Base-by-base conservation (phyloP, 2,888 invertebrate genomes). In the Apamea anceps region DNA sequence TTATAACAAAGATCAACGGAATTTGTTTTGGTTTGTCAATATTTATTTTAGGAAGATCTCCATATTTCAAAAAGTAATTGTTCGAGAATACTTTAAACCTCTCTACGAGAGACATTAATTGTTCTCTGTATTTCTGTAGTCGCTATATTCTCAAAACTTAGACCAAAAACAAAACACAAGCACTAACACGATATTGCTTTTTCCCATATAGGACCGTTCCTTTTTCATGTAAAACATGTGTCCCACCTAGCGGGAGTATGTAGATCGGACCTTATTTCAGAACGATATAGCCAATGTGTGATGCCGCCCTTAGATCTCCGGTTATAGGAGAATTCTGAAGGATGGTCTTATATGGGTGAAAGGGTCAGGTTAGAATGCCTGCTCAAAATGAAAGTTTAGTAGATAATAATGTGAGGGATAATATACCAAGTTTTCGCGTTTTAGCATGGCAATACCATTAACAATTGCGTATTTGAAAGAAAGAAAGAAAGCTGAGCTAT, bases 171-270 rank as follows among this genome's bases (percentile, higher is more conserved):
- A 82, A 88, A 91, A 92, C 90, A 90, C 90, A 85, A 87, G 92
- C 92, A 93, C 94, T 94, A 94, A 95, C 94, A 94, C 91, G 95
- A 95, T 95, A 96, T 95, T 95, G 95, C 95, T 95, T 95, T 95
- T 93, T 89, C 92, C 91, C 88, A 91, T 94, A 94, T 91, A 93
- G 88, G 89, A 88, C 89, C 92, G 91, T 92, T 95, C 95, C 94
- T 95, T 95, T 96, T 95, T 94, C 94, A 96, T 96, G 96, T 94
- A 95, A 96, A 96, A 94, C 93, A 94, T 87, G 91, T 92, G 92
- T 93, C 93, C 92, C 92, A 88, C 90, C 91, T 89, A 68, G 78
- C 87, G 81, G 73, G 85, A 84, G 87, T 88, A 90, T 88, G 88
- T 82, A 89, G 88, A 90, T 84, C 75, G 79, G 81, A 79, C 85